Evolutionary conservation across 2,797 vertebrate species (phyloP).

Genomic region (Rhyacichthys aspro): DNA sequence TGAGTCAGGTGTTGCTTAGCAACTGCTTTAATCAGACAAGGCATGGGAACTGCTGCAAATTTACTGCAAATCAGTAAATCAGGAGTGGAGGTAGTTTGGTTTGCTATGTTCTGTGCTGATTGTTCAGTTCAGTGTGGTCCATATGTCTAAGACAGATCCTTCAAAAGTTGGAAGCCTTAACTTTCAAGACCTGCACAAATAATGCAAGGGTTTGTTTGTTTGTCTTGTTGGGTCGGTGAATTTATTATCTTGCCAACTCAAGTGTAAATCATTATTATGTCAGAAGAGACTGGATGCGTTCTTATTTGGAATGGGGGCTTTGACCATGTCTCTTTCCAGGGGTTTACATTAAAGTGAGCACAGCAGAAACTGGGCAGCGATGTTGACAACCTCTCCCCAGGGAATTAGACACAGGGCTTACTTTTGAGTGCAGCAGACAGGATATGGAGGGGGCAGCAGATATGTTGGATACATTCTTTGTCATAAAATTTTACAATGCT

Average conservation of each 20-base stretch:
- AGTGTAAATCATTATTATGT: conserved; percentile 6
- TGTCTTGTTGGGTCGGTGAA: conserved; percentile 1
- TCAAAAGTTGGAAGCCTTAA: background rate
- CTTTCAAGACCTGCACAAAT: background rate
- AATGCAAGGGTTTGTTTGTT: background rate
- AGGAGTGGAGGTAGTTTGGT: background rate
- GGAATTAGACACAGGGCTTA: conserved; percentile 16
- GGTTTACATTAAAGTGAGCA: conserved; percentile 10
- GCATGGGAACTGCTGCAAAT: conserved; percentile 6
- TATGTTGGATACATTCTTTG: background rate
- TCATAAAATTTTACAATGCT: conserved; percentile 3
- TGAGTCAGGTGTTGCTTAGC: conserved; percentile 22
- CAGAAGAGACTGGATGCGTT: conserved; percentile 8
- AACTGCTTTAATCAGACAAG: conserved; percentile 12
- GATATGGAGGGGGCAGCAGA: conserved; percentile 1
- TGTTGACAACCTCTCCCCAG: conserved; percentile 12
- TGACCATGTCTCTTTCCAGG: conserved; percentile 13
- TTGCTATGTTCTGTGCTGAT: background rate
- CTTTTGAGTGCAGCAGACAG: conserved; percentile 3
- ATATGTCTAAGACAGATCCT: background rate
- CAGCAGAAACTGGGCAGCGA: conserved; percentile 12
- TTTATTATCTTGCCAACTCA: conserved; percentile 1
- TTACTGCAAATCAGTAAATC: conserved; percentile 1
- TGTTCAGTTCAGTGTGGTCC: conserved; percentile 1
- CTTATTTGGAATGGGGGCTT: conserved; percentile 14